A percentile compares a stretch with the other conserved stretches of the same genome.
Conservation (phyloP, 1,140 invertebrate genomes). For the Diploscapter pachys region DNA sequence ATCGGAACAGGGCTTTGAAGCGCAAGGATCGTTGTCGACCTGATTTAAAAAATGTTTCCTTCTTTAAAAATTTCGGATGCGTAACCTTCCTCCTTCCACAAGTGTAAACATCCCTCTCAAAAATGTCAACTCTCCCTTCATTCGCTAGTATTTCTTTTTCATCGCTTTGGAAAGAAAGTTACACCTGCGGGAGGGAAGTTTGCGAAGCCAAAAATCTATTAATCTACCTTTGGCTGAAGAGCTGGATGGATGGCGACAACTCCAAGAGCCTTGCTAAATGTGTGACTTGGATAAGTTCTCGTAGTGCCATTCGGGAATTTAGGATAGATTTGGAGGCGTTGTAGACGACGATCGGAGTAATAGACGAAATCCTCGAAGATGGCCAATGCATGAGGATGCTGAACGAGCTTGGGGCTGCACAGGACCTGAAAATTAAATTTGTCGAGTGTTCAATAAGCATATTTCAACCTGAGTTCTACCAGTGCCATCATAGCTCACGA, state of each 20-base stretch:
- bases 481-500: constrained; percentile 91
- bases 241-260: constrained; percentile 89
- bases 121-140: no score
- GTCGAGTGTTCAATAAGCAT: constrained; percentile 58
- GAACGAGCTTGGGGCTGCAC: constrained; percentile 52
- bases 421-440: constrained; percentile 65
- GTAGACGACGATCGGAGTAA: constrained; percentile 71
- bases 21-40: constrained; percentile 72
- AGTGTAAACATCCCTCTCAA: no score
- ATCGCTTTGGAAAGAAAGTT: no score
- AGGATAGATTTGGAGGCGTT: constrained; percentile 54
- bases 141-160: no score
- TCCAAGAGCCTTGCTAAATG: constrained; percentile 76
- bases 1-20: constrained; percentile 76
- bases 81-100: no score
- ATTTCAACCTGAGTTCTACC: constrained; percentile 72
- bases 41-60: no score
- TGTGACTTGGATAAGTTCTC: constrained; percentile 68
- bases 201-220: no score
- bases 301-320: constrained; percentile 58
- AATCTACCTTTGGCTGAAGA: constrained; percentile 71
- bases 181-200: no score
- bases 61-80: no score
- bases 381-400: constrained; percentile 88
- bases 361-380: constrained; percentile 89